A percentile compares a stretch with the other conserved stretches of the same genome.
Conservation (phyloP, 2,888 invertebrate species). For the Sicus ferrugineus region DNA sequence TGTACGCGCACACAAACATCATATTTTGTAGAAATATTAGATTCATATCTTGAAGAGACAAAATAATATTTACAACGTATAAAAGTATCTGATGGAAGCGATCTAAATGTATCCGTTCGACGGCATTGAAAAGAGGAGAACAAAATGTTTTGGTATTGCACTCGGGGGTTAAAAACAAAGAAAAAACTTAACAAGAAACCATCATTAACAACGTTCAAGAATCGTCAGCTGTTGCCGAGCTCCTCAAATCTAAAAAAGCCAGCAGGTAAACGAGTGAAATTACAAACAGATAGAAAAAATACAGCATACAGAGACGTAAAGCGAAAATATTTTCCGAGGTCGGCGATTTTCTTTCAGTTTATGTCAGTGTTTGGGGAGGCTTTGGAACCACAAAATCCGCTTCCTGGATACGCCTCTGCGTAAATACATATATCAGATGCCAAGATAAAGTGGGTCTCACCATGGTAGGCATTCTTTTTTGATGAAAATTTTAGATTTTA, state of each 20-base stretch:
- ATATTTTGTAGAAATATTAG: constrained; percentile 6
- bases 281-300: constrained; percentile 20
- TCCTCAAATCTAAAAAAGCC: background rate
- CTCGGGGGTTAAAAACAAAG: background rate
- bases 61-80: constrained; percentile 8
- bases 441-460: constrained; percentile 26
- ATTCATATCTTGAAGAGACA: constrained; percentile 21
- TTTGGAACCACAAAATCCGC: too few relatives aligned
- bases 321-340: too few relatives aligned
- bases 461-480: constrained; percentile 24
- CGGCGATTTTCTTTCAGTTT: too few relatives aligned
- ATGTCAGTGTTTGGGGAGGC: too few relatives aligned
- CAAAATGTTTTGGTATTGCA: constrained; percentile 17
- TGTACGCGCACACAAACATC: background rate
- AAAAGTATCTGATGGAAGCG: too few relatives aligned
- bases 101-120: constrained; percentile 2
- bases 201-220: constrained; percentile 21
- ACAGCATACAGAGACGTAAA: background rate
- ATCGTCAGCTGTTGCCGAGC: constrained; percentile 18
- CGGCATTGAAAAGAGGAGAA: background rate
- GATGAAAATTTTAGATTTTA: constrained; percentile 31
- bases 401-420: background rate
- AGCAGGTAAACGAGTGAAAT: constrained; percentile 31
- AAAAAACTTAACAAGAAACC: background rate
- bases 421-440: constrained; percentile 17